Evolutionary conservation across 2,888 invertebrate genomes (phyloP).

Genomic region (Pandemis corylana): DNA sequence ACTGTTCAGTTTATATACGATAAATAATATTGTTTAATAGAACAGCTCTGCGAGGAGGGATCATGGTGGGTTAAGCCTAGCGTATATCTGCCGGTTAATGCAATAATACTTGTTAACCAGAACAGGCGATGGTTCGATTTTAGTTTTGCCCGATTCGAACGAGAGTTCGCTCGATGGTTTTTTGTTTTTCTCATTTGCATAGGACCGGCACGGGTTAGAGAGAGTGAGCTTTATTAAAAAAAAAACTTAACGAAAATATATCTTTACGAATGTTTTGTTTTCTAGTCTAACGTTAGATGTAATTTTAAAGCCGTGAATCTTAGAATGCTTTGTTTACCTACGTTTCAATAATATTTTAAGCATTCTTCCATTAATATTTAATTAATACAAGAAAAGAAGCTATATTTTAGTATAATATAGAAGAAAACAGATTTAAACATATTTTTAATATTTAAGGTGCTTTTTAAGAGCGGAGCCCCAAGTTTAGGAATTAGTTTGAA

Average conservation of each 20-base stretch:
- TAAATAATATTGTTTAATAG: neutral
- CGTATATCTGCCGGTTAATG: slow-evolving; percentile 23
- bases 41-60: neutral
- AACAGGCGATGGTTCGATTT: slow-evolving; percentile 68
- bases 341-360: slow-evolving; percentile 69
- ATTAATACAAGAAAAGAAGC: slow-evolving; percentile 70
- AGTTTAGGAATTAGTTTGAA: slow-evolving; percentile 67
- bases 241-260: slow-evolving; percentile 61
- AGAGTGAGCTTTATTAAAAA: slow-evolving; percentile 68
- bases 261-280: slow-evolving; percentile 73
- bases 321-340: slow-evolving; percentile 56
- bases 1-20: neutral
- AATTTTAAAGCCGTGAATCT: slow-evolving; percentile 54
- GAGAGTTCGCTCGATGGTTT: slow-evolving; percentile 60
- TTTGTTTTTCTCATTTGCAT: slow-evolving; percentile 61
- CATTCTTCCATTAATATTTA: slow-evolving; percentile 66
- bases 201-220: slow-evolving; percentile 59
- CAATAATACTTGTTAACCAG: slow-evolving; percentile 52
- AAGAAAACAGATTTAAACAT: slow-evolving; percentile 61
- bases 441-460: slow-evolving; percentile 71
- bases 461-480: slow-evolving; percentile 66
- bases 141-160: slow-evolving; percentile 59
- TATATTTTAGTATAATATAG: slow-evolving; percentile 68
- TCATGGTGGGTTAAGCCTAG: neutral
- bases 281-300: slow-evolving; percentile 81